Percentiles rank a stretch among this genome's conserved stretches.
phyloP scores from a whole-genome alignment of 2,113 vertebrate genomes.

The Prolemur simus region DNA sequence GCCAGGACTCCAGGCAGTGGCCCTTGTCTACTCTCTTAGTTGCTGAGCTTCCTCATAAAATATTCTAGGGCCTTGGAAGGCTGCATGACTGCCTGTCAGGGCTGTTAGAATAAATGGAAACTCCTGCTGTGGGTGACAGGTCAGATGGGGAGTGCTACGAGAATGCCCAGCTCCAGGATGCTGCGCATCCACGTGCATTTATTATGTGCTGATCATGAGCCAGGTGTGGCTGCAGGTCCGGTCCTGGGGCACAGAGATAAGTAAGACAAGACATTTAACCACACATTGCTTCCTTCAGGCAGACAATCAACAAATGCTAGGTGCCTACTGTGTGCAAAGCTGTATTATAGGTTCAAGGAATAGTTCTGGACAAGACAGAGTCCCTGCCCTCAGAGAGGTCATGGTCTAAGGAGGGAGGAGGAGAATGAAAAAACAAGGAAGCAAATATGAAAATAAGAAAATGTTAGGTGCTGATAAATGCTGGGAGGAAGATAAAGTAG shows the following conservation, averaged over 20 bases:
- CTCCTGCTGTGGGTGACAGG: background rate
- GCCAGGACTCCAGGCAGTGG: background rate
- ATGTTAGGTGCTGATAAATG: background rate
- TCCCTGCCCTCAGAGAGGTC: background rate
- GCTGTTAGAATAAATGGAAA: background rate
- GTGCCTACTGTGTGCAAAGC: background rate
- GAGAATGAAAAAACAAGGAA: background rate
- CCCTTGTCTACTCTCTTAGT: background rate
- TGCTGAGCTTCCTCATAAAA: background rate
- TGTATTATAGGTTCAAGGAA: background rate
- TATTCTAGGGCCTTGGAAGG: background rate
- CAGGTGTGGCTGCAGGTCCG: background rate
- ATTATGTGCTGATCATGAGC: background rate
- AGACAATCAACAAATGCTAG: background rate
- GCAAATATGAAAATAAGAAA: background rate
- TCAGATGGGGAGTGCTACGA: background rate
- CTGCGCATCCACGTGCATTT: background rate
- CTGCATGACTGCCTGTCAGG: background rate
- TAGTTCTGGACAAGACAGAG: background rate
- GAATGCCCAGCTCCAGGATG: background rate
- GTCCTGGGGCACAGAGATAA: background rate
- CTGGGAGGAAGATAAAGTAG: background rate
- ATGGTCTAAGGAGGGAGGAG: background rate
- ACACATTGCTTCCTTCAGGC: background rate
- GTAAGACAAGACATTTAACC: background rate